These are phyloP conservation scores for Pterostichus niger DNA, from an alignment of 2,888 invertebrate genomes.

Conservation along the genomic window DNA sequence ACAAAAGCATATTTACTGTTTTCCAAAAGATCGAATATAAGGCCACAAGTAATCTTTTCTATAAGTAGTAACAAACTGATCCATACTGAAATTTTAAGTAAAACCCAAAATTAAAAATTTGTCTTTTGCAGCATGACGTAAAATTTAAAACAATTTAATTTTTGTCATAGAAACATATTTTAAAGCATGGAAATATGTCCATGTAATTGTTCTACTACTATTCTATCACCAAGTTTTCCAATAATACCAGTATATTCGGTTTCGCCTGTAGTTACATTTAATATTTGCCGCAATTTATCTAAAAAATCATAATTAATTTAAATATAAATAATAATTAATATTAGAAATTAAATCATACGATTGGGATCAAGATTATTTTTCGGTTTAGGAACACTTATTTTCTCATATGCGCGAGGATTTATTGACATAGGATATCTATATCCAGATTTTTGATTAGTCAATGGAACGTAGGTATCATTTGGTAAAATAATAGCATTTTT, in stretches of 20 bases:
- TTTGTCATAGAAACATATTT: slow-evolving; percentile 52
- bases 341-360: slow-evolving; percentile 2
- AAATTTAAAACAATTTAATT: slow-evolving; percentile 30
- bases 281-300: slow-evolving; percentile 72
- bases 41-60: slow-evolving; percentile 84
- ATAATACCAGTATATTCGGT: slow-evolving; percentile 76
- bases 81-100: slow-evolving; percentile 74
- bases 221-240: slow-evolving; percentile 76
- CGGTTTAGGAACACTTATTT: not conserved
- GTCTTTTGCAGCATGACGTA: slow-evolving; percentile 10
- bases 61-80: slow-evolving; percentile 82
- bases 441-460: slow-evolving; percentile 29
- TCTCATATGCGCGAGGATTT: slow-evolving; percentile 50
- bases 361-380: slow-evolving; percentile 60
- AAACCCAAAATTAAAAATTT: slow-evolving; percentile 18
- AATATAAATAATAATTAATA: slow-evolving; percentile 19
- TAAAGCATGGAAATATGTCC: slow-evolving; percentile 72
- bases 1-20: slow-evolving; percentile 71
- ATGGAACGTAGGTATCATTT: slow-evolving; percentile 31
- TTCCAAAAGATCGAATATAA: slow-evolving; percentile 74
- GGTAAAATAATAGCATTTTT: slow-evolving; percentile 43
- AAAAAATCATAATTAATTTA: slow-evolving; percentile 52
- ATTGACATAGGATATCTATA: slow-evolving; percentile 44
- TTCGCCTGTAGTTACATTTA: slow-evolving; percentile 77
- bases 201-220: slow-evolving; percentile 77